Base-by-base conservation (phyloP, 2,113 vertebrate genomes). In the Nibea albiflora region DNA sequence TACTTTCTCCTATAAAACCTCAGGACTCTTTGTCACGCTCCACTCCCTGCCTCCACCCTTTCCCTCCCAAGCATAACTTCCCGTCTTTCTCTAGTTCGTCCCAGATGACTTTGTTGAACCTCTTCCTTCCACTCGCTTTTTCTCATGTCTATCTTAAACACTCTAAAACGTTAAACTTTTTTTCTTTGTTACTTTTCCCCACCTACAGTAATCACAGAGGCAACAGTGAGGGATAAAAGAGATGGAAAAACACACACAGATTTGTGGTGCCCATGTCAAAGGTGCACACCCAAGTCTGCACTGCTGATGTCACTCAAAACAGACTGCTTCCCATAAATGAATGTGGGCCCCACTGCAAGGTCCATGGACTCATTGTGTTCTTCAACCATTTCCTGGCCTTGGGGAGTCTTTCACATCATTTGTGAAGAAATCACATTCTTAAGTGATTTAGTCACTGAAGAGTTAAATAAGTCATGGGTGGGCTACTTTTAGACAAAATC, bases 381-480 rank as follows among this genome's bases (percentile, higher is more conserved):
- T 64, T 85, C 85, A 79, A 89, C 80, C 24, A 68, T 87, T 93
- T 93, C 92, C 91, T 92, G 87, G 26, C 72, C 76, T 81, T 63
- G 8, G 72, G 31, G 62, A 79, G 24, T 47, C 69, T 74, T 57
- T 69, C 56, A 77, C 39, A 70, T 60, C 6, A 54, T 84, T 66
- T 63, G n/a, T 85, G 64, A 81, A 81, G 20, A 78, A 84, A 86
- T 63, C 57, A 77, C 89, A 92, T 92, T 92, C 91, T 88, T 88
- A 0, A 49, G 61, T 7, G 49, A 26, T 76, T 72, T 11, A 6
- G 76, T 92, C 81, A 90, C 53, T 39, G 5, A 73, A 62, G 56
- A 66, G 81, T 35, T 66, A 65, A 66, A 28, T 17, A 39, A 74
- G 78, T 16, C 3, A 12, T n/a, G 46, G 22, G 70, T n/a, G 26